phyloP scores from a whole-genome alignment of 2,888 invertebrate species.

The Ethmia dodecea region DNA sequence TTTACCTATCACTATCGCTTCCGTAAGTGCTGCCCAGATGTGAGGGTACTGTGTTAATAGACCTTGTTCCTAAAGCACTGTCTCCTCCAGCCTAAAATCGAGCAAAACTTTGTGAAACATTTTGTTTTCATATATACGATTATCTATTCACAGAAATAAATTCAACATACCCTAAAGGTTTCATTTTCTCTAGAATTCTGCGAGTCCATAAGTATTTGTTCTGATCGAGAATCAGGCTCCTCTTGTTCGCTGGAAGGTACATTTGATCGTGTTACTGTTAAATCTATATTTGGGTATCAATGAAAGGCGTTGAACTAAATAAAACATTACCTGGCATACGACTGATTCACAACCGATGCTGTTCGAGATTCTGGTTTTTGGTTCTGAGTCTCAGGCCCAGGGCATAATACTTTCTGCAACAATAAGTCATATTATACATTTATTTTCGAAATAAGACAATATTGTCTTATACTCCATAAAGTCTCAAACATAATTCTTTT shows the following conservation, averaged over 20 bases:
- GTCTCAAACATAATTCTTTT: no score
- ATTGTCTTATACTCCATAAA: no score
- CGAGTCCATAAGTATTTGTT: slow-evolving; percentile 56
- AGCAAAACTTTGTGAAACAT: not conserved
- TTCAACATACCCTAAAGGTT: slow-evolving; percentile 48
- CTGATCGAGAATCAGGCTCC: slow-evolving; percentile 61
- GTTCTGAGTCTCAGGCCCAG: slow-evolving; percentile 43
- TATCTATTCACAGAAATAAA: no score
- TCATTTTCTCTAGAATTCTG: slow-evolving; percentile 61
- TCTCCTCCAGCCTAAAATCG: slow-evolving; percentile 49
- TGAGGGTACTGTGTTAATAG: slow-evolving; percentile 47
- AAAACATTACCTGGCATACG: slow-evolving; percentile 67
- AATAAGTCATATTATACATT: no score
- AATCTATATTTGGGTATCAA: no score
- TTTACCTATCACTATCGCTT: slow-evolving; percentile 64
- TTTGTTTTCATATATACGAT: no score
- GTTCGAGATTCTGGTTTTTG: slow-evolving; percentile 49
- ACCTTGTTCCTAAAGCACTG: slow-evolving; percentile 37
- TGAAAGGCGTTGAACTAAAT: no score
- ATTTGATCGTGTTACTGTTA: not conserved
- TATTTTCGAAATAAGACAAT: no score
- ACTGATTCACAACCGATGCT: slow-evolving; percentile 57
- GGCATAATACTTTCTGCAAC: slow-evolving; percentile 48
- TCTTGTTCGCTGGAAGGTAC: slow-evolving; percentile 54
- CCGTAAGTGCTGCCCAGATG: slow-evolving; percentile 54